Evolutionary conservation across 2,888 invertebrate species (phyloP).

Genomic region (Noctua pronuba): DNA sequence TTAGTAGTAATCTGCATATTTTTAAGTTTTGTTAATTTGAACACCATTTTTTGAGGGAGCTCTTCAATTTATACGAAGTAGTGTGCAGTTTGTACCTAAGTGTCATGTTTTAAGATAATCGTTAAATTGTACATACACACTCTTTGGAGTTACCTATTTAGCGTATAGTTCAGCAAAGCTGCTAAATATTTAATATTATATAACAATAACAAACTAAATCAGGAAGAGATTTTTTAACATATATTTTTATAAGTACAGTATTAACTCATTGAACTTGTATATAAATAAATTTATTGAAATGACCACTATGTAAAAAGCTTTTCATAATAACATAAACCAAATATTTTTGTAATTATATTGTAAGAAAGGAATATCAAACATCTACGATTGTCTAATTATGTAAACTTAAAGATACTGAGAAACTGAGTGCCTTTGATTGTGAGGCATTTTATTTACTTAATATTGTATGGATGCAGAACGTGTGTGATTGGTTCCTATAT

Average conservation of each 20-base stretch:
- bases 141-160: slow-evolving; percentile 34
- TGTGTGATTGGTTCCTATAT: slow-evolving; percentile 9
- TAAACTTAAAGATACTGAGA: slow-evolving; percentile 58
- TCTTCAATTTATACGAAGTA: slow-evolving; percentile 13
- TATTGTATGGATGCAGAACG: slow-evolving; percentile 12
- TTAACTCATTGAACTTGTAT: slow-evolving; percentile 34
- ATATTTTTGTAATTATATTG: slow-evolving; percentile 18
- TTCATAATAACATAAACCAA: slow-evolving; percentile 15
- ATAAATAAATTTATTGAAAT: slow-evolving; percentile 22
- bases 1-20: not conserved
- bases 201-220: slow-evolving; percentile 11
- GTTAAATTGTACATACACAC: slow-evolving; percentile 30
- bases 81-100: not conserved
- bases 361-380: not conserved
- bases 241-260: slow-evolving; percentile 45
- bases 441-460: slow-evolving; percentile 63
- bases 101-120: slow-evolving; percentile 25
- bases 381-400: slow-evolving; percentile 34
- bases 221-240: slow-evolving; percentile 15
- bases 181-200: slow-evolving; percentile 35
- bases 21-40: not conserved
- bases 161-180: slow-evolving; percentile 41
- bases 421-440: slow-evolving; percentile 51
- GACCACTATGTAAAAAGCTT: not conserved
- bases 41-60: not conserved